Evolutionary conservation across 2,797 vertebrate genomes (phyloP).

Genomic region (Mormyrops boulengeri): DNA sequence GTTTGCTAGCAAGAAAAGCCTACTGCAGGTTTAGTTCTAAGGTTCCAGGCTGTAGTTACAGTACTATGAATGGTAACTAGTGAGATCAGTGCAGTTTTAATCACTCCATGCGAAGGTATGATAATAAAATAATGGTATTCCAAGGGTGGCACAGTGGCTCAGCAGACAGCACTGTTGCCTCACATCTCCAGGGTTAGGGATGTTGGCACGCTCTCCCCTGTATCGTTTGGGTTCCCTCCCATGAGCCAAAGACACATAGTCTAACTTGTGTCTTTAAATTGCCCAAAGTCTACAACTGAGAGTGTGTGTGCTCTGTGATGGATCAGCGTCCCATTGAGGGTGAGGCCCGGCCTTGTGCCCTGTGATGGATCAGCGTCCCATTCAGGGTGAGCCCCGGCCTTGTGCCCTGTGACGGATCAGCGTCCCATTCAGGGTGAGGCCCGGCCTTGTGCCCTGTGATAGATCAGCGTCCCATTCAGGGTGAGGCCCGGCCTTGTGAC

Average conservation of each 20-base stretch:
- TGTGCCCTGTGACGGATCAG: too few relatives aligned
- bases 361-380: background rate
- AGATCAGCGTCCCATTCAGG: too few relatives aligned
- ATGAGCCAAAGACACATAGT: background rate
- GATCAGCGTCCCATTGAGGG: background rate
- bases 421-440: too few relatives aligned
- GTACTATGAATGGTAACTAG: constrained; percentile 1
- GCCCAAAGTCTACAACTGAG: background rate
- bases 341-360: background rate
- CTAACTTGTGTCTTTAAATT: background rate
- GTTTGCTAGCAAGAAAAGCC: background rate
- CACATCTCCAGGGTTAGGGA: background rate
- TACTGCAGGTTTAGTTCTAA: background rate
- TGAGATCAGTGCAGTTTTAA: background rate
- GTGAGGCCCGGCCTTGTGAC: too few relatives aligned
- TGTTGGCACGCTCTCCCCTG: background rate
- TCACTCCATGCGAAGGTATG: background rate
- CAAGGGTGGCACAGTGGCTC: background rate
- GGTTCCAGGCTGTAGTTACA: background rate
- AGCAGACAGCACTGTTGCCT: background rate
- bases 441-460: too few relatives aligned
- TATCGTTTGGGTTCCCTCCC: background rate
- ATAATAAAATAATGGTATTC: background rate
- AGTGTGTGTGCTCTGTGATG: background rate
- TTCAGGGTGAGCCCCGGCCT: too few relatives aligned